phyloP scores from a whole-genome alignment of 2,888 invertebrate species.

The Oligia latruncula region DNA sequence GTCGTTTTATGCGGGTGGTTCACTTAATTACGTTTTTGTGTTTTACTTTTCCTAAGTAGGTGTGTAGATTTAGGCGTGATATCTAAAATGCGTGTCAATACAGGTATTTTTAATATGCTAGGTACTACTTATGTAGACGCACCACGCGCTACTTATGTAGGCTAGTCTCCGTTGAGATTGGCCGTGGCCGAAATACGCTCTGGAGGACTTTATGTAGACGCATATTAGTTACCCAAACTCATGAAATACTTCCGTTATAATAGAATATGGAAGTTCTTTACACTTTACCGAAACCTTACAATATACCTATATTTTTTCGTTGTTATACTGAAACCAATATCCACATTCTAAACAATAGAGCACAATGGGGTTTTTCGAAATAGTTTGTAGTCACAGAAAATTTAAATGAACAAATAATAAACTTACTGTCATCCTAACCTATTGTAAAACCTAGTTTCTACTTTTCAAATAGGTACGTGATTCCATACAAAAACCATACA shows the following conservation, averaged over 20 bases:
- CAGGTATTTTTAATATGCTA: neutral
- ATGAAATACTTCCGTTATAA: neutral
- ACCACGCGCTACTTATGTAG: too few relatives aligned
- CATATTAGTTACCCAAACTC: neutral
- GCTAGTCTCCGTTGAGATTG: too few relatives aligned
- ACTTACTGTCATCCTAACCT: neutral
- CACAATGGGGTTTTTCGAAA: neutral
- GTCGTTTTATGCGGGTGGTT: neutral
- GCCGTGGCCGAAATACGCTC: too few relatives aligned
- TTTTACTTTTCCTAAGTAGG: neutral
- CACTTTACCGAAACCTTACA: neutral
- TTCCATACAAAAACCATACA: neutral
- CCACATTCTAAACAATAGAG: neutral
- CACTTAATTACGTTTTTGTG: neutral
- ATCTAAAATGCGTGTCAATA: constrained; percentile 1
- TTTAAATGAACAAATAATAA: neutral
- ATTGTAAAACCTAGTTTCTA: constrained; percentile 7
- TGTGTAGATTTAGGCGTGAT: neutral
- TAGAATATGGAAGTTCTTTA: too few relatives aligned
- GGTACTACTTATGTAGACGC: neutral
- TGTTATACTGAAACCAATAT: neutral
- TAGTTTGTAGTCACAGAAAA: neutral
- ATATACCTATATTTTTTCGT: neutral
- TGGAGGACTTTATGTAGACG: too few relatives aligned
- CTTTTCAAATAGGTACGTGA: neutral